Percentiles rank a stretch among this genome's conserved stretches.
phyloP scores from a whole-genome alignment of 1,140 invertebrate species.

The Procambarus clarkii region DNA sequence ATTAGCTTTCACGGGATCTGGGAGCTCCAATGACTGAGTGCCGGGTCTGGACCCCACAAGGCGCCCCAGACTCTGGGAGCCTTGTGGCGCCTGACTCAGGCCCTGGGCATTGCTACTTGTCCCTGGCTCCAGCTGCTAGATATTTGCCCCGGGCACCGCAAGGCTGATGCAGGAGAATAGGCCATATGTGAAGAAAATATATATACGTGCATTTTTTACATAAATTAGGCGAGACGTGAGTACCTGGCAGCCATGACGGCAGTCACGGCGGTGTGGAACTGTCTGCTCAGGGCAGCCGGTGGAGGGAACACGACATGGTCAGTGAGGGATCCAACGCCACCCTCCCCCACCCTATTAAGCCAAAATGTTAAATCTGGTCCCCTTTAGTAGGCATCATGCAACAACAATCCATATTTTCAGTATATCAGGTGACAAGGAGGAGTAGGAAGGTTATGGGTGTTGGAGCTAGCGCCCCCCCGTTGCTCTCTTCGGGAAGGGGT shows the following conservation, averaged over 20 bases:
- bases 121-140: too few relatives aligned
- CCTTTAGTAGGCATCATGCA: constrained; percentile 36
- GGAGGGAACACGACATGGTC: constrained; percentile 50
- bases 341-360: constrained; percentile 52
- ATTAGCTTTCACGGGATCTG: not conserved
- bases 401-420: constrained; percentile 45
- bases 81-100: not conserved
- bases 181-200: not conserved
- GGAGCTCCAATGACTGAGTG: not conserved
- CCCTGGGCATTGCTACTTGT: not conserved
- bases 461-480: not conserved
- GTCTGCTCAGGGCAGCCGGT: constrained; percentile 49
- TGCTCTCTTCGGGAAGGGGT: constrained; percentile 7
- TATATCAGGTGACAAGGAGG: constrained; percentile 47
- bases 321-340: constrained; percentile 47
- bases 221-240: not conserved
- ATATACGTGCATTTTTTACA: constrained; percentile 17
- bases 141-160: not conserved
- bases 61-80: not conserved
- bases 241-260: constrained; percentile 68
- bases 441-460: not conserved
- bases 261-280: constrained; percentile 67
- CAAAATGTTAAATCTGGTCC: constrained; percentile 33
- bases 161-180: constrained; percentile 32
- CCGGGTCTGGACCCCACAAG: not conserved